A percentile compares a stretch with the other conserved stretches of the same genome.
phyloP scores from a whole-genome alignment of 1,140 invertebrate genomes.

The Zaprionus capensis region DNA sequence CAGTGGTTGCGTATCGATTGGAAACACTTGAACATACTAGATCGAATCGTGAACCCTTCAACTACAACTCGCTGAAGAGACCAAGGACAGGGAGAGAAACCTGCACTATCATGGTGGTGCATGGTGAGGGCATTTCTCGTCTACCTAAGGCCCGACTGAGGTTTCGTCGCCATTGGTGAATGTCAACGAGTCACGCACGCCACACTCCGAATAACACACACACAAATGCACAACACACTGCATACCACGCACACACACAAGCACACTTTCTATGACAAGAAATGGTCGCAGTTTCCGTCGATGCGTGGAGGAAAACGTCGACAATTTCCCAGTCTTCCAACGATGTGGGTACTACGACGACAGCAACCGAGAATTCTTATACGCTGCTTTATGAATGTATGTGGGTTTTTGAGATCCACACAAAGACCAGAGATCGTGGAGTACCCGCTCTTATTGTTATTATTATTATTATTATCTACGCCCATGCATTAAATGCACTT shows the following conservation, averaged over 20 bases:
- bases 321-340: constrained; percentile 41
- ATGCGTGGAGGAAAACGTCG: constrained; percentile 38
- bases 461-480: constrained; percentile 5
- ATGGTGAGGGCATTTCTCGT: constrained; percentile 47
- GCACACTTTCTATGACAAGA: constrained; percentile 46
- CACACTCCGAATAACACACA: constrained; percentile 22
- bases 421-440: constrained; percentile 19
- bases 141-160: constrained; percentile 43
- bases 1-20: constrained; percentile 43
- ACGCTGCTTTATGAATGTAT: constrained; percentile 12
- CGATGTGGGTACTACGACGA: constrained; percentile 38
- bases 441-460: constrained; percentile 23
- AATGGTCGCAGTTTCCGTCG: constrained; percentile 28
- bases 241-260: constrained; percentile 17
- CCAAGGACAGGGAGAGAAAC: constrained; percentile 17
- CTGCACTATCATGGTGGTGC: constrained; percentile 63
- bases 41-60: constrained; percentile 55
- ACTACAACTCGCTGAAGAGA: background rate
- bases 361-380: constrained; percentile 13
- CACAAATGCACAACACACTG: constrained; percentile 9
- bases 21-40: constrained; percentile 46
- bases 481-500: constrained; percentile 15
- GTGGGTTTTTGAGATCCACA: constrained; percentile 37
- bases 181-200: constrained; percentile 59
- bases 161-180: constrained; percentile 52